These are phyloP conservation scores for Elaphurus davidianus DNA, from an alignment of 2,113 vertebrate species.

Conservation along the genomic window DNA sequence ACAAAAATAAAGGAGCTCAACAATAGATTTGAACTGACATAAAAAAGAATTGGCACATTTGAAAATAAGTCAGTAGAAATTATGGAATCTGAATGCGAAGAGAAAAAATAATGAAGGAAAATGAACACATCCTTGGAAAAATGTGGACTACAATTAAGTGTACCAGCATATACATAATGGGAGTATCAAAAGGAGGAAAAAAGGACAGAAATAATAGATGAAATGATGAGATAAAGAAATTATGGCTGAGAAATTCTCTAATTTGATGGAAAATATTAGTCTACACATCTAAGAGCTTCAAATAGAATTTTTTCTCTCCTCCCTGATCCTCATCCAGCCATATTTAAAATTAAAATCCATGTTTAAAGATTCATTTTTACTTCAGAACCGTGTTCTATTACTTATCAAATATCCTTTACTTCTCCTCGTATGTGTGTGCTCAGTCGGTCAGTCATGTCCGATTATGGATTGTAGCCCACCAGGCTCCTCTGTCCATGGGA, in stretches of 20 bases:
- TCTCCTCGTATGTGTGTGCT: not conserved
- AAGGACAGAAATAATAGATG: not conserved
- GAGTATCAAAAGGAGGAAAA: not conserved
- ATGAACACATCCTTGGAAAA: not conserved
- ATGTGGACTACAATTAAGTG: not conserved
- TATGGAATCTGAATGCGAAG: not conserved
- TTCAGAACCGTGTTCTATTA: not conserved
- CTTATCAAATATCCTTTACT: not conserved
- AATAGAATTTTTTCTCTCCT: not conserved
- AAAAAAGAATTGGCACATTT: not conserved
- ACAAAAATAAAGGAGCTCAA: not conserved
- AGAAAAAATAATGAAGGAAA: not conserved
- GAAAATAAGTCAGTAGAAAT: not conserved
- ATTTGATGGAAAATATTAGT: not conserved
- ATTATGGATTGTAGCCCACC: not conserved
- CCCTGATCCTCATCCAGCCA: not conserved
- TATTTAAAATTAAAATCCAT: conserved; percentile 36
- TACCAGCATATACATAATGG: not conserved
- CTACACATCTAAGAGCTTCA: not conserved
- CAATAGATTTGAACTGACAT: not conserved
- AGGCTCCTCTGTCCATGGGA: not conserved
- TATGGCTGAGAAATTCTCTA: not conserved
- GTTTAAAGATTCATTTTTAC: not conserved
- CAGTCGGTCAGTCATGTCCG: rapidly evolving
- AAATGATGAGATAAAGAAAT: not conserved